Evolutionary conservation across 2,888 invertebrate genomes (phyloP).

Genomic region (Aricia artaxerxes): DNA sequence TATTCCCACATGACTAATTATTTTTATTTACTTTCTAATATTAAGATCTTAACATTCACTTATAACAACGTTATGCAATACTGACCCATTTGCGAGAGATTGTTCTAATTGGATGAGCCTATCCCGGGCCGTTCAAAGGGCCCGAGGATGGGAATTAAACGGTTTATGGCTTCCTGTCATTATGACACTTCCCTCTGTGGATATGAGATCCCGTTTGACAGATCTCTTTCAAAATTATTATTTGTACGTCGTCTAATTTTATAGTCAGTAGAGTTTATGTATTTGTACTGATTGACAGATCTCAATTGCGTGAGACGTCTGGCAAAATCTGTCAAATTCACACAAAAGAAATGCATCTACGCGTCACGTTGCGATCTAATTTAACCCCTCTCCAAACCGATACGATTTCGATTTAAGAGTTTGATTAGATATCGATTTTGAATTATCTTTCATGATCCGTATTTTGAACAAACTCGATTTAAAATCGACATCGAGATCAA

Average conservation of each 20-base stretch:
- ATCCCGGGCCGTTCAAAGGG: conserved; percentile 18
- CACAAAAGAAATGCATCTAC: too few species aligned
- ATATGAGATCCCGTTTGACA: not conserved
- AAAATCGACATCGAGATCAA: too few species aligned
- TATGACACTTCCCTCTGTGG: conserved; percentile 20
- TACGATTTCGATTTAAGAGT: too few species aligned
- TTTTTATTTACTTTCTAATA: not conserved
- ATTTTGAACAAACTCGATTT: too few species aligned
- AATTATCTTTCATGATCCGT: too few species aligned
- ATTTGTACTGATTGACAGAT: too few species aligned
- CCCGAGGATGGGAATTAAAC: conserved; percentile 17
- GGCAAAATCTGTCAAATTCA: too few species aligned
- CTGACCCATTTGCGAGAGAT: conserved; percentile 22
- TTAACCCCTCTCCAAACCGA: too few species aligned
- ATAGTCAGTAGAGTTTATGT: too few species aligned
- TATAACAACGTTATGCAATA: not conserved
- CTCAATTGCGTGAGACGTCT: too few species aligned
- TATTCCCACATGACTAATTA: not conserved
- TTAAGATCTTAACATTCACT: not conserved
- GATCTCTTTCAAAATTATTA: not conserved
- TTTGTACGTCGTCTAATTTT: not conserved
- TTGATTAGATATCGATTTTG: too few species aligned
- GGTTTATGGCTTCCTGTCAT: conserved; percentile 27
- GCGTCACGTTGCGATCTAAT: too few species aligned
- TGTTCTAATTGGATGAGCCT: conserved; percentile 22